Base-by-base conservation (phyloP, 1,140 invertebrate species). In the Dolichoris vasculosae region DNA sequence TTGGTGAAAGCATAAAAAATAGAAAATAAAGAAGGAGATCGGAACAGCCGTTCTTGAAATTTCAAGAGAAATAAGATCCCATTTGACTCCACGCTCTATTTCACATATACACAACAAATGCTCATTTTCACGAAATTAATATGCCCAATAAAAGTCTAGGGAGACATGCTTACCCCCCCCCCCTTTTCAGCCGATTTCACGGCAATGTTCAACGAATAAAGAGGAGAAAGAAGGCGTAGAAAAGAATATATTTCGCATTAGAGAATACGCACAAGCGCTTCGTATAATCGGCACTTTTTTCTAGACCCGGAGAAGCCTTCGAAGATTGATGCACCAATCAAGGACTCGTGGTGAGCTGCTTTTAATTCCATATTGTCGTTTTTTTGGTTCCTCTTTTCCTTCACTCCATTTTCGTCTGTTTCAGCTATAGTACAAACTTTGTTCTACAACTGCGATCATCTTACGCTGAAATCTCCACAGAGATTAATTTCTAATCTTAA, bases 201-300 rank as follows among this genome's bases (percentile, higher is more conserved):
- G n/a, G 46, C 13, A 2, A 7, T 6, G n/a, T 75, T 43, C 46
- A 8, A 26, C 9, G 15, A 51, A 46, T 6, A 9, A n/a, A 77
- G 59, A 30, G 59, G 23, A 76, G 32, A 40, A n/a, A 38, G 35
- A 43, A 51, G 11, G 46, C 2, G 32, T 26, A 23, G 30, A 13
- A 17, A 38, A 80, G 43, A n/a, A 11, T 20, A n/a, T 48, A n/a
- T 38, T 84, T 59, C 46, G 46, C 77, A 67, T 63, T 59, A 23
- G n/a, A 13, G 35, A 26, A 32, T n/a, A 73, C 69, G n/a, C 17
- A 13, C 55, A 55, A 81, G 63, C 35, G 40, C 46, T 43, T 30
- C 35, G 20, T 59, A 69, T 55, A 73, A 82, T 75, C 69, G 81
- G 75, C 69, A 82, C 35, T 75, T 75, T 73, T 79, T 80, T 46